These are phyloP conservation scores for Gorsachius goisagi DNA, from an alignment of 2,113 vertebrate species.

Conservation along the genomic window DNA sequence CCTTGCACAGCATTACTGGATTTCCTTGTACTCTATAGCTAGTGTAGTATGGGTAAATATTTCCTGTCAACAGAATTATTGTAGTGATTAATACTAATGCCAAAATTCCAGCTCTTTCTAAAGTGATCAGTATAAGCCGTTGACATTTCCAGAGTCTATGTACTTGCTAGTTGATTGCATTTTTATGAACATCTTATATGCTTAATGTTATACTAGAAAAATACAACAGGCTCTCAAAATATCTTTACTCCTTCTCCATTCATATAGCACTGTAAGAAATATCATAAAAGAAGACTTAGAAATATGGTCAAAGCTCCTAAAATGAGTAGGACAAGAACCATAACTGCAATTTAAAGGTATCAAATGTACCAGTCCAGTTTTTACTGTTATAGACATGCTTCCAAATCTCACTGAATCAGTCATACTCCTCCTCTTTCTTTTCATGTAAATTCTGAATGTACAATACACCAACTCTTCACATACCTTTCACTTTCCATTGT, in stretches of 20 bases:
- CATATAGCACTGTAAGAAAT: background rate
- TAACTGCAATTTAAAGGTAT: background rate
- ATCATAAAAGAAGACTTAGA: background rate
- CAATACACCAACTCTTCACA: background rate
- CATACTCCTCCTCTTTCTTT: background rate
- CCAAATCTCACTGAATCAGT: background rate
- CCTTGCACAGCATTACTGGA: background rate
- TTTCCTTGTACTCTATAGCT: background rate
- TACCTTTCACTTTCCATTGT: background rate
- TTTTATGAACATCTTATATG: slow-evolving; percentile 24
- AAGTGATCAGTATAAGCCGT: background rate
- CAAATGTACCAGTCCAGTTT: background rate
- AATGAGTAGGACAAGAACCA: background rate
- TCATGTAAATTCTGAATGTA: background rate
- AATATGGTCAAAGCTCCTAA: background rate
- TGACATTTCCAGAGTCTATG: slow-evolving; percentile 35
- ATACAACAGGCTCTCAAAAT: background rate
- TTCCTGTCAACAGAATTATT: slow-evolving; percentile 3
- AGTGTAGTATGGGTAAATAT: background rate
- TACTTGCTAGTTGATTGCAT: background rate
- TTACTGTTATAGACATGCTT: background rate
- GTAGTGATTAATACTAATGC: background rate
- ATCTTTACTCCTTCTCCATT: background rate
- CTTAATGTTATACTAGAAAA: slow-evolving; percentile 25
- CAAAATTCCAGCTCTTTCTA: slow-evolving; percentile 17